Evolutionary conservation across 2,888 invertebrate genomes (phyloP), one percentile per base, ranked within the genome.

Genomic region (Hirudinaria manillensis): DNA sequence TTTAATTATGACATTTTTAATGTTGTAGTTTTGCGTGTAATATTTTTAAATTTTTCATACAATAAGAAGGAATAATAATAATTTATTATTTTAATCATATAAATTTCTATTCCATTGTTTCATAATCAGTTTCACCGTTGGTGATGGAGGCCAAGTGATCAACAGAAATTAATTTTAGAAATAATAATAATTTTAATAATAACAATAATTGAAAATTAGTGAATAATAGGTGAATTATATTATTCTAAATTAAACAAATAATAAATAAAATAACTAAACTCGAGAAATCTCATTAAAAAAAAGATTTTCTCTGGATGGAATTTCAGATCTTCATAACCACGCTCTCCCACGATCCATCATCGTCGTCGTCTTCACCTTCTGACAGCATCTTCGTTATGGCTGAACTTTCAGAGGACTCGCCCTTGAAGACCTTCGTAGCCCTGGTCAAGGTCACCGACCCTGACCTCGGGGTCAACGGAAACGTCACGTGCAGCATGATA

Each of bases 381-480:
- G n/a, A 32, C n/a, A n/a, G n/a, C 27, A 29, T 24, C 24, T 27
- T 27, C 27, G n/a, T 70, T 13, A 21, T 70, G 36, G 45, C 38
- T 45, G 70, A 70, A 51, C 38, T 70, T 27, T 16, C 70, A 7
- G 70, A 70, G 38, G 45, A 70, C 27, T 32, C 70, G 13, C 45
- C 70, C 27, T 36, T 70, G 27, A 70, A 70, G n/a, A 70, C 70
- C 19, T 70, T 70, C 16, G 36, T 70, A 34, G 70, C 38, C 24
- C 70, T 27, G 27, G 70, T 70, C n/a, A 70, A 70, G 72, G 72
- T 72, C 45, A 24, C 24, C 6, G 72, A 72, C 32, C 27, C 51
- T 10, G 72, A 72, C 32, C 32, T 24, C 24, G 72, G 55, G n/a
- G 27, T 32, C n/a, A 72, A 72, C 34, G 72, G 72, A 2, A 32